These are phyloP conservation scores for Drosophila parabipectinata DNA, from an alignment of 1,140 invertebrate species.

Conservation along the genomic window DNA sequence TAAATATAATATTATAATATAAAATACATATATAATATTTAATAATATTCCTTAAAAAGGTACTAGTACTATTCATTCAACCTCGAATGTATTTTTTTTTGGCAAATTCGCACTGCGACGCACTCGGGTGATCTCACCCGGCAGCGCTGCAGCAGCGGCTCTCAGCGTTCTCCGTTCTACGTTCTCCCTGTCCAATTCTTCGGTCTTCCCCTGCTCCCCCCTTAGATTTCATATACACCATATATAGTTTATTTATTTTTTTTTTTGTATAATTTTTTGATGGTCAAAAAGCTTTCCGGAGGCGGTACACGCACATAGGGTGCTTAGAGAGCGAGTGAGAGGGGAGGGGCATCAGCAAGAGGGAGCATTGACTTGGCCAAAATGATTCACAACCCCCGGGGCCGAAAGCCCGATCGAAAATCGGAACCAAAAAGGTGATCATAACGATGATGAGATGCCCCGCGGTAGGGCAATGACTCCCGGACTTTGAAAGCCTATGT, in stretches of 20 bases:
- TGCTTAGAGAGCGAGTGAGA: constrained; percentile 29
- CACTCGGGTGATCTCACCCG: constrained; percentile 29
- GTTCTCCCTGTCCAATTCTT: constrained; percentile 2
- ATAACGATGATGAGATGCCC: constrained; percentile 21
- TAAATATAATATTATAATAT: too few species aligned
- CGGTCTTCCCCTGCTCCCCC: not conserved
- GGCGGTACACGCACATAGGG: constrained; percentile 14
- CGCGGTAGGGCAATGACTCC: constrained; percentile 1
- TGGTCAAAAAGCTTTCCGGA: constrained; percentile 1
- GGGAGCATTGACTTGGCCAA: constrained; percentile 60
- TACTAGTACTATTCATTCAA: too few species aligned
- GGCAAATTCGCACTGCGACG: constrained; percentile 1
- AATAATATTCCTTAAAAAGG: too few species aligned
- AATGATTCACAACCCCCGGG: constrained; percentile 37
- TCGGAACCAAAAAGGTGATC: constrained; percentile 14
- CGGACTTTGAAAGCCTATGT: constrained; percentile 1
- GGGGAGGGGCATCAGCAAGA: too few species aligned
- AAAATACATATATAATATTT: too few species aligned
- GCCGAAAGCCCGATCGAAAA: constrained; percentile 5
- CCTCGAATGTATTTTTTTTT: not conserved
- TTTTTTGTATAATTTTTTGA: not conserved
- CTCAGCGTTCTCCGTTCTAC: not conserved
- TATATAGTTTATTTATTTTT: not conserved
- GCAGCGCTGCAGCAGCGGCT: constrained; percentile 14
- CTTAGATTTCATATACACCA: not conserved